Percentiles rank a stretch among this genome's conserved stretches.
phyloP scores from a whole-genome alignment of 2,797 vertebrate genomes.

The Ciconia nigra region DNA sequence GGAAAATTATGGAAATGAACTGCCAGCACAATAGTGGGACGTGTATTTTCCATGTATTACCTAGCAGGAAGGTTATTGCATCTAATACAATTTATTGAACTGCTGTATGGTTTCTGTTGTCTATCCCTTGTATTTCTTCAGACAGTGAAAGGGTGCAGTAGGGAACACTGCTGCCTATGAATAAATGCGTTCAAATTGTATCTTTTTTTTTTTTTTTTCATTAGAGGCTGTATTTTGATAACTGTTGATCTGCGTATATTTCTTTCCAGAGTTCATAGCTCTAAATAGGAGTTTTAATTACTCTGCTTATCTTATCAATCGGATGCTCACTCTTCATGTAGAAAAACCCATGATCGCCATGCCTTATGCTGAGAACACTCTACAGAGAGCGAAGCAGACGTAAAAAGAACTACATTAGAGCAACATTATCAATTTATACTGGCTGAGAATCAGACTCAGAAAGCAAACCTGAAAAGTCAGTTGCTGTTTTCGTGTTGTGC shows the following conservation, averaged over 20 bases:
- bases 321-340: neutral
- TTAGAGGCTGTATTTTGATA: neutral
- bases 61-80: neutral
- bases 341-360: fast-evolving
- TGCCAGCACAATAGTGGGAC: neutral
- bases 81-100: neutral
- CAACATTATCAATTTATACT: neutral
- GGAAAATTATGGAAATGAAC: neutral
- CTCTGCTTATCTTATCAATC: neutral
- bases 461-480: neutral
- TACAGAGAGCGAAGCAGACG: neutral
- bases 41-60: neutral
- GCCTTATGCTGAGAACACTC: fast-evolving
- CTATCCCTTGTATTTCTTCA: neutral
- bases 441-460: neutral
- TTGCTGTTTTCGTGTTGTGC: neutral
- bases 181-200: neutral
- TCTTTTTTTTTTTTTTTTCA: neutral
- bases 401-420: neutral
- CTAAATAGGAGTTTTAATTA: neutral
- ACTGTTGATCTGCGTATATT: neutral
- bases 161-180: neutral
- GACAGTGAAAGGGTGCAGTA: neutral
- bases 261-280: neutral
- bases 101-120: neutral